Evolutionary conservation across 2,797 vertebrate genomes (phyloP).

Genomic region (Allobates femoralis): DNA sequence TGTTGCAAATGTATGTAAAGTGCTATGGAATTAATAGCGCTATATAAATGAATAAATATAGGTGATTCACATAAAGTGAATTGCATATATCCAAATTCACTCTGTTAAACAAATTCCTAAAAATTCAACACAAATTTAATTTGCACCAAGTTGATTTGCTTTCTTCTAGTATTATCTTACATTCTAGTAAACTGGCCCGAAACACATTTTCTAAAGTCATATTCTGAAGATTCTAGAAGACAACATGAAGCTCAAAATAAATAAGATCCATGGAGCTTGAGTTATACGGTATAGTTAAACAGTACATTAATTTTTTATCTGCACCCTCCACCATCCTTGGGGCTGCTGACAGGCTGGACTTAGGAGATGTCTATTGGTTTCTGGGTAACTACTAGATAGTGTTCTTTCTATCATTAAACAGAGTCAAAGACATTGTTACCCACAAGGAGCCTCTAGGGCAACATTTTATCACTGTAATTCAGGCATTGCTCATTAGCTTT

Average conservation of each 20-base stretch:
- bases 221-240: too few species aligned
- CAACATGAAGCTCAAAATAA: not conserved
- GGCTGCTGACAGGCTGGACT: conserved; percentile 24
- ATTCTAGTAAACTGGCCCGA: not conserved
- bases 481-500: conserved; percentile 28
- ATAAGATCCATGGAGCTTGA: not conserved
- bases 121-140: too few species aligned
- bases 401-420: conserved; percentile 39
- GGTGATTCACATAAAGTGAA: too few species aligned
- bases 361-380: conserved; percentile 40
- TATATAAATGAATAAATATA: too few species aligned
- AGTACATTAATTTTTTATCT: conserved; percentile 19
- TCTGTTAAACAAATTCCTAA: too few species aligned
- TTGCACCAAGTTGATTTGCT: not conserved
- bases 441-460: conserved; percentile 29
- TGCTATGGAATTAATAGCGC: too few species aligned
- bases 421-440: conserved; percentile 4
- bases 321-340: conserved; percentile 15
- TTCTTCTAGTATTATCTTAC: not conserved
- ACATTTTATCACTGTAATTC: conserved; percentile 46
- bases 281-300: not conserved
- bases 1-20: too few species aligned
- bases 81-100: too few species aligned
- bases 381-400: conserved; percentile 30
- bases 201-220: not conserved